Evolutionary conservation across 2,113 vertebrate genomes (phyloP).

Genomic region (Pedionomus torquatus): DNA sequence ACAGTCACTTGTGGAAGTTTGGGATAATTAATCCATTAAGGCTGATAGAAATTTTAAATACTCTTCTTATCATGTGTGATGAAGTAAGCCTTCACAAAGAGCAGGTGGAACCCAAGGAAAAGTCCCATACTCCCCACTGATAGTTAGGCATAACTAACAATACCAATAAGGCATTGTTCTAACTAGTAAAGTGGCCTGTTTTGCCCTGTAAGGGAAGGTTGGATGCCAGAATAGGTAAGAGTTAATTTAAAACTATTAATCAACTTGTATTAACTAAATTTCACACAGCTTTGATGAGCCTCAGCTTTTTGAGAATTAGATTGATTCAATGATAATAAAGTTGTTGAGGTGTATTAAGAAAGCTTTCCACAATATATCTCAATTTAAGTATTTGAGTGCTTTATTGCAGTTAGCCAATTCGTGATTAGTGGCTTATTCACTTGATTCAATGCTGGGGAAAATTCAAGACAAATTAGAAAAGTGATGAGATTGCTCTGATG

Average conservation of each 20-base stretch:
- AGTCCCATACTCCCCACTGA: neutral
- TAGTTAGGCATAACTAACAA: neutral
- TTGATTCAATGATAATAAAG: slow-evolving; percentile 26
- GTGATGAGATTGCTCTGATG: slow-evolving; percentile 19
- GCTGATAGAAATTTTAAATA: neutral
- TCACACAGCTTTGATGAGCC: neutral
- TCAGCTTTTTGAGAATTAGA: slow-evolving; percentile 34
- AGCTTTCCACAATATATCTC: slow-evolving; percentile 15
- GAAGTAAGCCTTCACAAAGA: neutral
- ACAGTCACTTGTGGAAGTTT: neutral
- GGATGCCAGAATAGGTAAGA: neutral
- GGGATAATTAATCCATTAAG: neutral
- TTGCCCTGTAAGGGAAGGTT: neutral
- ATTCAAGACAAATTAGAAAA: neutral
- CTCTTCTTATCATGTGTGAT: neutral
- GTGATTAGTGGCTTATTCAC: neutral
- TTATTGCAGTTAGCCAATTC: slow-evolving; percentile 30
- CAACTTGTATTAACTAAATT: slow-evolving; percentile 13
- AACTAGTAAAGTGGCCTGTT: neutral
- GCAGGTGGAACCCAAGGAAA: neutral
- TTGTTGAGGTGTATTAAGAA: neutral
- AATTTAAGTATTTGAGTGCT: neutral
- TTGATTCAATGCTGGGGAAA: neutral
- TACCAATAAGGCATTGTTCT: neutral
- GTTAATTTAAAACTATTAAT: slow-evolving; percentile 38